phyloP scores from a whole-genome alignment of 2,113 vertebrate genomes.

The Philantomba maxwellii region DNA sequence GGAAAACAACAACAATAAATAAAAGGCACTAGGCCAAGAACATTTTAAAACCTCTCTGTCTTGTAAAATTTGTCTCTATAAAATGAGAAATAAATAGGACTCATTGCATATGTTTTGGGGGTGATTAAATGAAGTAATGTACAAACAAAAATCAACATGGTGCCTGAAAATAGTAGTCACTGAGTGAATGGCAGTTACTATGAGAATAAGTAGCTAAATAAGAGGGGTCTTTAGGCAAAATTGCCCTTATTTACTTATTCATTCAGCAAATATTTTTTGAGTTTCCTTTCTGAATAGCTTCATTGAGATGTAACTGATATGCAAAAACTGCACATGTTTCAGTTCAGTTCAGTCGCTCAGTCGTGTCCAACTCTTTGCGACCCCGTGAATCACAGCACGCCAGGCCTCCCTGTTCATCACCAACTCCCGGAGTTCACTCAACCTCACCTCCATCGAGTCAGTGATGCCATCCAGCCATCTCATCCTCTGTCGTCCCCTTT shows the following conservation, averaged over 20 bases:
- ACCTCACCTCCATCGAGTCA: too few relatives aligned
- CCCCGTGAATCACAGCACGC: accelerated
- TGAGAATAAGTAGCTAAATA: neutral
- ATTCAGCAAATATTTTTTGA: neutral
- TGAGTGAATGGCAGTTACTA: neutral
- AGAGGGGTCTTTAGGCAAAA: neutral
- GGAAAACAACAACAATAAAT: neutral
- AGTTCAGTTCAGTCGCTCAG: too few relatives aligned
- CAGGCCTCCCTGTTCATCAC: too few relatives aligned
- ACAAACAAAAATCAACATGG: neutral
- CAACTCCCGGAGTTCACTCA: too few relatives aligned
- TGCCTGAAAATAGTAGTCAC: neutral
- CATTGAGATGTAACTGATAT: neutral
- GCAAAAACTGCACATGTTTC: neutral
- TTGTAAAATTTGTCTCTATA: neutral
- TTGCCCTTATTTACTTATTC: neutral
- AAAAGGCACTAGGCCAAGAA: neutral
- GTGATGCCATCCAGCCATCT: too few relatives aligned
- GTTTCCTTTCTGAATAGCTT: neutral
- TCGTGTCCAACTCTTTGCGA: accelerated
- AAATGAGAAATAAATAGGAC: neutral
- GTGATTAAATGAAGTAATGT: neutral
- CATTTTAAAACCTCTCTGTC: neutral
- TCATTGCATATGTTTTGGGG: neutral
- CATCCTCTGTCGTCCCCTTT: too few relatives aligned